phyloP scores from a whole-genome alignment of 1,140 invertebrate genomes.

The Polyergus mexicanus region DNA sequence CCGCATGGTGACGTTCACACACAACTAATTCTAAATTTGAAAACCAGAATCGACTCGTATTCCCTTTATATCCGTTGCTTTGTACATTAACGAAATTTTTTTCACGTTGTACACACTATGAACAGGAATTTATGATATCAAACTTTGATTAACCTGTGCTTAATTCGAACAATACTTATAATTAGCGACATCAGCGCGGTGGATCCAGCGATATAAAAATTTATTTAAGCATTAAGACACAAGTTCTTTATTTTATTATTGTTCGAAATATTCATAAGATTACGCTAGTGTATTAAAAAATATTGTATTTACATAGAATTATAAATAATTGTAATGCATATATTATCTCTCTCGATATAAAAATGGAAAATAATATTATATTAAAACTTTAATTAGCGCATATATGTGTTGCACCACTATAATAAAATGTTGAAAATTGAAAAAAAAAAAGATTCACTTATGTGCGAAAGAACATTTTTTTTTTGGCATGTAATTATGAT shows the following conservation, averaged over 20 bases:
- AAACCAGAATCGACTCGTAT: neutral
- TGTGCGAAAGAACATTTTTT: neutral
- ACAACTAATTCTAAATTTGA: neutral
- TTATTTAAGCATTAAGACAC: neutral
- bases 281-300: neutral
- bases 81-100: neutral
- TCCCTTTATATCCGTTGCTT: neutral
- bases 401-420: neutral
- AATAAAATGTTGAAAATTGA: constrained; percentile 23
- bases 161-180: neutral
- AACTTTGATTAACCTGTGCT: neutral
- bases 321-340: neutral
- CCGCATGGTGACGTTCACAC: neutral
- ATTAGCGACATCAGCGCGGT: neutral
- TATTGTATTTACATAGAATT: neutral
- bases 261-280: neutral
- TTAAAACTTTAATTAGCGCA: neutral
- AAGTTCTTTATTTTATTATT: neutral
- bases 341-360: neutral
- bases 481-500: neutral
- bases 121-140: neutral
- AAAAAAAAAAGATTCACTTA: neutral
- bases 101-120: neutral
- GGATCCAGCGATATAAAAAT: neutral
- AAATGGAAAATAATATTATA: constrained; percentile 12